Evolutionary conservation across 2,797 vertebrate genomes (phyloP).

Genomic region (Enteromius mattozi): DNA sequence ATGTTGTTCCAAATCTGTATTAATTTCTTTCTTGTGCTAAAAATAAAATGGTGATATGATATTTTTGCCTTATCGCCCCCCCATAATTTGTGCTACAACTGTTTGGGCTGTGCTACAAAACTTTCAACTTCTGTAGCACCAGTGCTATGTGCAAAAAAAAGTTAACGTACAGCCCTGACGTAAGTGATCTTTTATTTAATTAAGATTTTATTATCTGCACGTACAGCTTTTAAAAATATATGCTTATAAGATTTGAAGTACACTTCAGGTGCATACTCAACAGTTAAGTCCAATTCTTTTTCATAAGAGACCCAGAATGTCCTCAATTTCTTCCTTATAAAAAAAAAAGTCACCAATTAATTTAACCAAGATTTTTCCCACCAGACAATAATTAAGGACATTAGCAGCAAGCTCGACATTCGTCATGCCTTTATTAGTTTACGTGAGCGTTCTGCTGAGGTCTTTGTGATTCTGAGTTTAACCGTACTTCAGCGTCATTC

Average conservation of each 20-base stretch:
- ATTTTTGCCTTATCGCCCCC: too few relatives aligned
- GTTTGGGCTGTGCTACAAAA: too few relatives aligned
- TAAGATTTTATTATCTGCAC: background rate
- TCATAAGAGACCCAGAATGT: background rate
- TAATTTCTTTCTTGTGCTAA: too few relatives aligned
- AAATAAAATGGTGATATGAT: too few relatives aligned
- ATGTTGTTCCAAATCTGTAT: too few relatives aligned
- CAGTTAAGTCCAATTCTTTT: background rate
- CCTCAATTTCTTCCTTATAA: background rate
- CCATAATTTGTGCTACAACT: too few relatives aligned
- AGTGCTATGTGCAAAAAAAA: background rate
- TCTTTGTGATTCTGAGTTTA: background rate
- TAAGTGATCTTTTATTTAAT: background rate
- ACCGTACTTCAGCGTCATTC: slow-evolving; percentile 17
- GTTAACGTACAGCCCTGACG: background rate
- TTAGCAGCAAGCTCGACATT: slow-evolving; percentile 33
- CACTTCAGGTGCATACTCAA: background rate
- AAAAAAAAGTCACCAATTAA: background rate
- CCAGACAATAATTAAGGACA: slow-evolving; percentile 39
- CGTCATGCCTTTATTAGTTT: slow-evolving; percentile 29
- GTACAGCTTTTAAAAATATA: background rate
- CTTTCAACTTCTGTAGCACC: too few relatives aligned
- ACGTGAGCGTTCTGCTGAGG: background rate
- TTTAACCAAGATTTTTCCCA: slow-evolving; percentile 34
- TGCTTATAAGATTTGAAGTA: background rate